Conservation (phyloP, 2,797 vertebrate genomes). For the Alcedo quadribrachys region DNA sequence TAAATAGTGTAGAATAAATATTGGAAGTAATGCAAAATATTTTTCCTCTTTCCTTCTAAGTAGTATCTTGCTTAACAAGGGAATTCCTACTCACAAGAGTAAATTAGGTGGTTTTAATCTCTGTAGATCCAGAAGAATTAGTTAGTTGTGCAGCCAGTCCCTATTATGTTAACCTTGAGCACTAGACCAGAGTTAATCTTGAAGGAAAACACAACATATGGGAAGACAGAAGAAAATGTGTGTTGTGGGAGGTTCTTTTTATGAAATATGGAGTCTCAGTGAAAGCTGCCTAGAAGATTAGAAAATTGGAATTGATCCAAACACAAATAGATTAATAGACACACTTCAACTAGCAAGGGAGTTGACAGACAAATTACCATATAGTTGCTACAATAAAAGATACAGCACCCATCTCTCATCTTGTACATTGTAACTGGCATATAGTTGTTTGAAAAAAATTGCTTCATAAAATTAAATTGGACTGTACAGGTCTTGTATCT, state of each 20-base stretch:
- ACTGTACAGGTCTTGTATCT: neutral
- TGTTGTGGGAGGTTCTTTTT: slow-evolving; percentile 53
- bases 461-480: neutral
- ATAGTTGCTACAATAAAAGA: neutral
- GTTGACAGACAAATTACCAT: slow-evolving; percentile 30
- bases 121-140: neutral
- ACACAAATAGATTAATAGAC: slow-evolving; percentile 32
- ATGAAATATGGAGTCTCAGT: slow-evolving; percentile 14
- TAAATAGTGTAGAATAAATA: neutral
- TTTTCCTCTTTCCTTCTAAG: neutral
- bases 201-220: slow-evolving; percentile 37
- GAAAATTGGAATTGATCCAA: slow-evolving; percentile 32
- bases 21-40: neutral
- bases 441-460: slow-evolving; percentile 7
- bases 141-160: neutral
- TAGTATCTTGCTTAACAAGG: neutral
- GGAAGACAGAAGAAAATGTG: slow-evolving; percentile 42
- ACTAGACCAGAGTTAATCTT: neutral
- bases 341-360: slow-evolving; percentile 7
- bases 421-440: neutral
- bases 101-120: neutral
- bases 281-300: slow-evolving; percentile 41
- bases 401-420: neutral
- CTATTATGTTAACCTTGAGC: neutral
- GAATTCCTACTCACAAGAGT: neutral